Conservation (phyloP, 2,888 invertebrate species). For the Timema cristinae region DNA sequence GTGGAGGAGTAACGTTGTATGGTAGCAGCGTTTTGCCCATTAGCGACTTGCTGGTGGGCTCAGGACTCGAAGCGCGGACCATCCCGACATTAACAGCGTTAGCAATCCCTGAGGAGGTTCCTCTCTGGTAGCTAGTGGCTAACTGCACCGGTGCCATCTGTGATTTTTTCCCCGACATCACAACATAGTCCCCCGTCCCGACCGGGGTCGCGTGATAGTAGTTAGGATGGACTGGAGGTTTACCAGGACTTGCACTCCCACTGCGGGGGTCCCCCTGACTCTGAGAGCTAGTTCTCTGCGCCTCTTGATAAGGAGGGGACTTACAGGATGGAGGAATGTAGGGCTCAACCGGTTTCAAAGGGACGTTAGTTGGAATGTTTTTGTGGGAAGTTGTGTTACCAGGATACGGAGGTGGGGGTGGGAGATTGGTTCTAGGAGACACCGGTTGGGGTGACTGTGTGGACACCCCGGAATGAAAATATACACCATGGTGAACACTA, state of each 20-base stretch:
- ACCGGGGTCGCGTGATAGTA: conserved; percentile 26
- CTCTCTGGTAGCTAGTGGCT: conserved; percentile 36
- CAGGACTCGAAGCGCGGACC: conserved; percentile 40
- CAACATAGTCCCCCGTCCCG: conserved; percentile 28
- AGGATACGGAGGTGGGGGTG: conserved; percentile 29
- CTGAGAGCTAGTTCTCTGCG: neutral
- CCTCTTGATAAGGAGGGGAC: neutral
- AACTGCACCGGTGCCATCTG: conserved; percentile 30
- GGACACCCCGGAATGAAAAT: neutral
- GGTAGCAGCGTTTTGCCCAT: conserved; percentile 69
- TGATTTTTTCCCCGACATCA: conserved; percentile 27
- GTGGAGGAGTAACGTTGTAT: conserved; percentile 83
- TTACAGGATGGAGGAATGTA: neutral
- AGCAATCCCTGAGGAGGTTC: conserved; percentile 33
- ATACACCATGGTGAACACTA: neutral
- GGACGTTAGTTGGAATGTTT: conserved; percentile 20
- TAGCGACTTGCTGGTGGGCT: conserved; percentile 38
- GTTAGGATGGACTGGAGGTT: conserved; percentile 17
- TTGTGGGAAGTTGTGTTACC: conserved; percentile 16
- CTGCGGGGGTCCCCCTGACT: conserved; percentile 12
- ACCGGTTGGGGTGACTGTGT: conserved; percentile 22
- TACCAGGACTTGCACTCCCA: conserved; percentile 17
- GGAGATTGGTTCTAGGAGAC: conserved; percentile 20
- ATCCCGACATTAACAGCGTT: conserved; percentile 28
- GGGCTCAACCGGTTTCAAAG: neutral